These are phyloP conservation scores for Camelus dromedarius DNA, from an alignment of 2,113 vertebrate genomes.

Conservation along the genomic window DNA sequence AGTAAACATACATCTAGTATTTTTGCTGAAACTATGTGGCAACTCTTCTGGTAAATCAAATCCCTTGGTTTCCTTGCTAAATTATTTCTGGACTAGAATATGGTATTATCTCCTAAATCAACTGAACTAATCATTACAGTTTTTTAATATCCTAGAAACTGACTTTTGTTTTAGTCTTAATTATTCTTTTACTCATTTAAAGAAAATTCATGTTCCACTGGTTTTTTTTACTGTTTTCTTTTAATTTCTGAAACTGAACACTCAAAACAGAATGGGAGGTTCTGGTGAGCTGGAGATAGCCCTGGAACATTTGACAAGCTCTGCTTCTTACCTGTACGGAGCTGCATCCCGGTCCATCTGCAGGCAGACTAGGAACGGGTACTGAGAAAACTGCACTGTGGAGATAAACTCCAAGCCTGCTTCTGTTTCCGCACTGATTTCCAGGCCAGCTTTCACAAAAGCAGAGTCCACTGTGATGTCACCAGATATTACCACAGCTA, in stretches of 20 bases:
- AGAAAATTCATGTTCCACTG: not conserved
- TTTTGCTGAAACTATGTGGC: not conserved
- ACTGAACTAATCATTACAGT: not conserved
- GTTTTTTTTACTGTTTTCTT: not conserved
- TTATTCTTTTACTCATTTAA: slow-evolving; percentile 20
- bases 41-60: not conserved
- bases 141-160: not conserved
- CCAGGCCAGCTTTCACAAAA: slow-evolving; percentile 92
- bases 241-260: not conserved
- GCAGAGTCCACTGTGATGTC: slow-evolving; percentile 93
- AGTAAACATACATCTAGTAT: not conserved
- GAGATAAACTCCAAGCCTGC: slow-evolving; percentile 94
- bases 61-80: not conserved
- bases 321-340: slow-evolving; percentile 91
- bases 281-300: not conserved
- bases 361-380: slow-evolving; percentile 98
- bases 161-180: not conserved
- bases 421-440: slow-evolving; percentile 93
- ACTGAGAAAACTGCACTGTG: slow-evolving; percentile 98
- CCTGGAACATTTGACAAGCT: not conserved
- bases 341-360: slow-evolving; percentile 95
- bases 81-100: not conserved
- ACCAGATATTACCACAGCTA: slow-evolving; percentile 89
- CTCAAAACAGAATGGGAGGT: not conserved
- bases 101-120: not conserved